Evolutionary conservation across 2,797 vertebrate genomes (phyloP).

Genomic region (Vespertilio murinus): DNA sequence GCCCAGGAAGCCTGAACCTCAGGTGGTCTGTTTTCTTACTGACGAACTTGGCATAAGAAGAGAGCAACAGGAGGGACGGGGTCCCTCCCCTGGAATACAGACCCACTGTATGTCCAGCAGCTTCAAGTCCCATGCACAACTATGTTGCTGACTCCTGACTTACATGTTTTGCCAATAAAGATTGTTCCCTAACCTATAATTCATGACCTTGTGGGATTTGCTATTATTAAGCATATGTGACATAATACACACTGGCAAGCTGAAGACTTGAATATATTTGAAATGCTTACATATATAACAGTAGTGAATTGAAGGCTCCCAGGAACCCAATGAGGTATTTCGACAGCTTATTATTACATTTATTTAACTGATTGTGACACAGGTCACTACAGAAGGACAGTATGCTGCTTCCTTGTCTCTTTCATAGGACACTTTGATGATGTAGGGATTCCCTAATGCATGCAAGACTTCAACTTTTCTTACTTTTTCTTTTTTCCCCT

Average conservation of each 20-base stretch:
- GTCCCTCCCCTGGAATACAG: not conserved
- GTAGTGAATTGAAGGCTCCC: not conserved
- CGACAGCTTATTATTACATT: not conserved
- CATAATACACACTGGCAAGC: not conserved
- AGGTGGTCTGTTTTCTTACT: not conserved
- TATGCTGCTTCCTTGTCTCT: not conserved
- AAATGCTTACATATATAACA: not conserved
- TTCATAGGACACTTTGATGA: not conserved
- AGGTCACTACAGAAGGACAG: not conserved
- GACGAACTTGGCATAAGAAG: not conserved
- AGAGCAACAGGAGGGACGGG: not conserved
- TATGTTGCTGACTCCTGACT: not conserved
- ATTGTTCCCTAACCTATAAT: not conserved
- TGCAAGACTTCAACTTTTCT: not conserved
- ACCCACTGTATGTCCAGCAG: rapidly evolving
- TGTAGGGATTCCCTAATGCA: not conserved
- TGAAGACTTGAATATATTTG: not conserved
- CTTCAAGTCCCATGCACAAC: not conserved
- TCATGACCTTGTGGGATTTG: not conserved
- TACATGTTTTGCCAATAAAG: not conserved
- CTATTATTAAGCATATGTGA: not conserved
- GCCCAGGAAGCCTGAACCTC: not conserved
- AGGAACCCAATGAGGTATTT: not conserved
- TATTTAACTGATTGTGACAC: not conserved
- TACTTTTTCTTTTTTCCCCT: not conserved